Base-by-base conservation (phyloP, 1,140 invertebrate genomes). In the Nymphalis io region DNA sequence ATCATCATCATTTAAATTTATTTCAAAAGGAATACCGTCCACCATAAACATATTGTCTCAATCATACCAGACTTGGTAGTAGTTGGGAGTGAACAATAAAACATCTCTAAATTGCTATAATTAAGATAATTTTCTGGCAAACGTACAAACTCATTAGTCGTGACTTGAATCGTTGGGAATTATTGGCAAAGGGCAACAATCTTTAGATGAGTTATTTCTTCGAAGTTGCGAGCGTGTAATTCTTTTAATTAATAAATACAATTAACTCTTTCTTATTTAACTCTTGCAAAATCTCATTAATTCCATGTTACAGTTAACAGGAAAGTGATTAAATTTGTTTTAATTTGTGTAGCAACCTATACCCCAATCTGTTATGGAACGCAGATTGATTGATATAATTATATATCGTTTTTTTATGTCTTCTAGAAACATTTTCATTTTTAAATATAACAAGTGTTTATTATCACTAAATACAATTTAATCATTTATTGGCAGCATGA, bases 121-220 rank as follows among this genome's bases (percentile, higher is more conserved):
- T 55, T 66, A 65, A 60, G 58, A 60, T 57, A 71, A 66, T 71
- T 71, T 71, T 39, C 39, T 71, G 63, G 62, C 58, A 71, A 60
- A 44, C 23, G 46, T 55, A 66, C 58, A 66, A 46, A 55, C 33
- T 60, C 58, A 71, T 71, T 71, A 60, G 44, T 46, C 42, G 44
- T 69, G 48, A 61, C 46, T 60, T 68, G 66, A 68, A 39, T 39
- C 46, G 60, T 68, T 55, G 44, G 21, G 39, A 61, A 53, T 21
- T 61, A 68, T 55, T 68, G 59, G 59, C 59, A 68, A 61, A 61
- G 20, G 38, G 20, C 16, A 39, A 64, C 46, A 53, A 53, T 53
- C 48, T 53, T 53, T 53, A 12, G 48, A 53, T 21, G 20, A 53
- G 18, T 20, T 21, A 53, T 53, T 53, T 53, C 48, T 21, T 23